Evolutionary conservation across 1,140 invertebrate genomes (phyloP).

Genomic region (Anthonomus grandis): DNA sequence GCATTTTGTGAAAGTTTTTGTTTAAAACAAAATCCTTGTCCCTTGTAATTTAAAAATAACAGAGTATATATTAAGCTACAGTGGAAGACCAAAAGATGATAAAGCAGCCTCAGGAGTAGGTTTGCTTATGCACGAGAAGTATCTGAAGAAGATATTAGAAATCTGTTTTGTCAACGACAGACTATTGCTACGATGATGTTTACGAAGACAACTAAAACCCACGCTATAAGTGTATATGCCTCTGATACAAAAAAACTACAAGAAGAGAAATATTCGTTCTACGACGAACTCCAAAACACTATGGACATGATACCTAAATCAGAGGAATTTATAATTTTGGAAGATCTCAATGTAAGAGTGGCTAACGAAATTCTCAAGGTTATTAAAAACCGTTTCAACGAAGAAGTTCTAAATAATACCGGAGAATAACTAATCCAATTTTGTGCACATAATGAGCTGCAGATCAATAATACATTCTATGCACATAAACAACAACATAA

Average conservation of each 20-base stretch:
- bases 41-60: neutral
- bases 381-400: slow-evolving; percentile 16
- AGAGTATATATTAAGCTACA: slow-evolving; percentile 27
- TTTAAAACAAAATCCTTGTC: no score
- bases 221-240: slow-evolving; percentile 20
- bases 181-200: slow-evolving; percentile 10
- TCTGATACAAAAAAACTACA: slow-evolving; percentile 17
- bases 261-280: slow-evolving; percentile 17
- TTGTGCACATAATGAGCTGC: slow-evolving; percentile 15
- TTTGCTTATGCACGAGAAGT: slow-evolving; percentile 23
- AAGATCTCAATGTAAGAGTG: slow-evolving; percentile 17
- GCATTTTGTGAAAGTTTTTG: no score
- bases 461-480: slow-evolving; percentile 19
- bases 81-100: slow-evolving; percentile 18
- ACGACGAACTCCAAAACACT: slow-evolving; percentile 5
- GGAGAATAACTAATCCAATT: slow-evolving; percentile 11
- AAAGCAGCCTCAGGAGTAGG: slow-evolving; percentile 17
- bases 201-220: neutral
- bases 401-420: slow-evolving; percentile 7
- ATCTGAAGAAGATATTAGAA: slow-evolving; percentile 13
- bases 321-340: slow-evolving; percentile 17
- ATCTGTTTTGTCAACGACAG: slow-evolving; percentile 12
- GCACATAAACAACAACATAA: slow-evolving; percentile 15
- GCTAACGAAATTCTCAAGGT: slow-evolving; percentile 4
- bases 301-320: slow-evolving; percentile 5